Evolutionary conservation across 2,888 invertebrate genomes (phyloP).

Genomic region (Zaprionus obscuricornis): DNA sequence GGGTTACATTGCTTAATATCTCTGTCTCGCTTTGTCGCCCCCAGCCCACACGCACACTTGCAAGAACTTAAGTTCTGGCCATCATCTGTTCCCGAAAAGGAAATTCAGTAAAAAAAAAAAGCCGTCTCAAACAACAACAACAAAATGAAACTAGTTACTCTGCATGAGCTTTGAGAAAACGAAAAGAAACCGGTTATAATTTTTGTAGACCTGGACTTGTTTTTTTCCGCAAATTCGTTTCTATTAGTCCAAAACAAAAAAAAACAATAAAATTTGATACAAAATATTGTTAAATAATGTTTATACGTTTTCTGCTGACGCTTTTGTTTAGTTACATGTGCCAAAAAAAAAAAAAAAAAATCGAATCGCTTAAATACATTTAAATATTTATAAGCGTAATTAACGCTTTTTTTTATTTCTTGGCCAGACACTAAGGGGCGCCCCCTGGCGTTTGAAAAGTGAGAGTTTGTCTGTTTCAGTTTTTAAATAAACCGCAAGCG

Average conservation of each 20-base stretch:
- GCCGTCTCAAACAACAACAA: constrained; percentile 38
- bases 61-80: constrained; percentile 50
- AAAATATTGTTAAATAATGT: constrained; percentile 27
- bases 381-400: constrained; percentile 64
- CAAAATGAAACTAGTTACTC: constrained; percentile 66
- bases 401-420: constrained; percentile 42
- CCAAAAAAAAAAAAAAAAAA: constrained; percentile 37
- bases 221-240: constrained; percentile 25
- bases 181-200: constrained; percentile 59
- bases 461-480: constrained; percentile 49
- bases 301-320: constrained; percentile 30
- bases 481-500: constrained; percentile 33
- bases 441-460: constrained; percentile 63
- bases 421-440: constrained; percentile 36
- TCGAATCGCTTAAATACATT: constrained; percentile 27
- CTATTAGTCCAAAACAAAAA: constrained; percentile 27
- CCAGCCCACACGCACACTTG: constrained; percentile 4
- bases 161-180: constrained; percentile 48
- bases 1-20: constrained; percentile 35
- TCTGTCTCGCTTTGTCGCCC: neutral
- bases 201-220: constrained; percentile 65
- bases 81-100: constrained; percentile 76
- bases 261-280: constrained; percentile 38
- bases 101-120: constrained; percentile 48
- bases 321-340: constrained; percentile 56